Evolutionary conservation across 1,140 invertebrate species (phyloP), one percentile per base, ranked within the genome.

Genomic region (Musca vetustissima): DNA sequence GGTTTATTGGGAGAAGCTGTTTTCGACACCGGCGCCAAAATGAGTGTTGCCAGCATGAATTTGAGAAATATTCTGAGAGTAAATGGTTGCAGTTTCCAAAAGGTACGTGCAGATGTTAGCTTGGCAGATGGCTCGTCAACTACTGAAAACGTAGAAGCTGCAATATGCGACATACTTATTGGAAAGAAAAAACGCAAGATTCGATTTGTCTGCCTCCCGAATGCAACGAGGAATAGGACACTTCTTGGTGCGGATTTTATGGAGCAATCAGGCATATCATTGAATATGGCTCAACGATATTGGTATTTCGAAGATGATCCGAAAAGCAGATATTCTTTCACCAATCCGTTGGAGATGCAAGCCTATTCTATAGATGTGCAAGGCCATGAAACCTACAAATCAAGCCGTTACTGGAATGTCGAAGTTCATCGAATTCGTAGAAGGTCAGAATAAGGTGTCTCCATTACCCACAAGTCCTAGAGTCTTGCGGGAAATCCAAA

Each of bases 211-310:
- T 24, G 24, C 21, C 21, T 55, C 14, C 21, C 52, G 7, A 55
- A 55, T 55, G 24, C 8, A 6, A 36, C 25, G 13, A 17, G 36
- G 19, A 64, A 64, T 15, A 36, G 25, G 19, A 36, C 59, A 36
- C 59, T 64, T 36, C 28, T 50, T 50, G 49, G 49, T 50, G 49
- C 49, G 6, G 49, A 50, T 19, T 50, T 50, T 19, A 64, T 64
- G 59, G 59, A 64, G 28, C 61, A 64, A 13, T n/a, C 43, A 6
- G 61, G 43, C 2, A 65, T 48, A 4, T 19, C 21, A 1, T 36
- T 65, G 14, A 65, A 48, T 21, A 55, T 25, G 52, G 52, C 52
- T 2, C 52, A 55, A 22, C 21, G 22, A 21, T 48, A 24, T 48
- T 65, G 8, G 28, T 28, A 28, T 28, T 28, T 28, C 17, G 59